Conservation (phyloP, 2,888 invertebrate species). For the Gandaritis pyraliata region DNA sequence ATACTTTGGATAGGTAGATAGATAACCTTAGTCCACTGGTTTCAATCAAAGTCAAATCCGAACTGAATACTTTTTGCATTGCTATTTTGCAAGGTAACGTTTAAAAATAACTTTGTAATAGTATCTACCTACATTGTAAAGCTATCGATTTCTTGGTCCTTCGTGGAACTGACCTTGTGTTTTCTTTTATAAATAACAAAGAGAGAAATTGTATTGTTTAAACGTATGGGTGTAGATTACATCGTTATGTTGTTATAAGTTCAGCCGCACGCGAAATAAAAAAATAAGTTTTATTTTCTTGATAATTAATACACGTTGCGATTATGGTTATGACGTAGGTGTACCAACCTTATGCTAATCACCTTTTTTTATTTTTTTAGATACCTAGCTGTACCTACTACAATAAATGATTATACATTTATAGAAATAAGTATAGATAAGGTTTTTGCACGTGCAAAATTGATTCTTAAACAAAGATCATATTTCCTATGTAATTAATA, state of each 20-base stretch:
- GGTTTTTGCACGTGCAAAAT: too few species aligned
- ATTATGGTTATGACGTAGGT: background rate
- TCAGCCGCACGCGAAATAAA: slow-evolving; percentile 44
- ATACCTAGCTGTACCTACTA: too few species aligned
- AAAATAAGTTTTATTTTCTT: slow-evolving; percentile 4
- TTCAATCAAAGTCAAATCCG: slow-evolving; percentile 19
- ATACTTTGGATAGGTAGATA: too few species aligned
- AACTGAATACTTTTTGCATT: slow-evolving; percentile 13
- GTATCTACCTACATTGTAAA: slow-evolving; percentile 12
- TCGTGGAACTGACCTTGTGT: slow-evolving; percentile 36
- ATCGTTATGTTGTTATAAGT: slow-evolving; percentile 42
- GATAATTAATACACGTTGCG: slow-evolving; percentile 1
- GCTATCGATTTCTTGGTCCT: slow-evolving; percentile 34
- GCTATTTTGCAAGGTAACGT: slow-evolving; percentile 34
- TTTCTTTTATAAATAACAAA: slow-evolving; percentile 33
- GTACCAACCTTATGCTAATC: background rate
- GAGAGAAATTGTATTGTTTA: slow-evolving; percentile 41
- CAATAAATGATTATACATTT: too few species aligned
- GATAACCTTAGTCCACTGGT: too few species aligned
- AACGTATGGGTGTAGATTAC: slow-evolving; percentile 43
- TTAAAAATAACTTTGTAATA: background rate
- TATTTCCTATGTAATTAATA: too few species aligned
- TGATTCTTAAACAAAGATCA: too few species aligned
- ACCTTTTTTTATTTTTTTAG: too few species aligned
- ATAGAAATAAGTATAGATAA: too few species aligned